phyloP scores from a whole-genome alignment of 2,113 vertebrate genomes.

The Aphelocoma coerulescens region DNA sequence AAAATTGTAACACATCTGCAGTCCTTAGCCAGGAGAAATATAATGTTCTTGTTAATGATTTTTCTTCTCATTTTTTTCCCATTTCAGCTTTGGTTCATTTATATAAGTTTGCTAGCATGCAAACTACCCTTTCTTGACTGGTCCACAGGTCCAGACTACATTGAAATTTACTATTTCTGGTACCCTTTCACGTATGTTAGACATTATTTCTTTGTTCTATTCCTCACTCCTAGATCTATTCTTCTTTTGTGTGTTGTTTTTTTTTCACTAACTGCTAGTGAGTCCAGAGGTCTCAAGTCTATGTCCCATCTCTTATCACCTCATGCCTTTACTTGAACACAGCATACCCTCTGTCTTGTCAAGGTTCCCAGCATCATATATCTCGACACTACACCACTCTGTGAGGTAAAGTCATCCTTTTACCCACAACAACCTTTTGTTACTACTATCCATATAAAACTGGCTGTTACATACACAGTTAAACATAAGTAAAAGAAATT shows the following conservation, averaged over 20 bases:
- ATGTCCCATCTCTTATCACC: too few relatives aligned
- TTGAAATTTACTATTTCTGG: background rate
- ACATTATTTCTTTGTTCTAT: background rate
- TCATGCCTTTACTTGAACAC: background rate
- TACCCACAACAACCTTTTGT: background rate
- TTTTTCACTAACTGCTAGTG: background rate
- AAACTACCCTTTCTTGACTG: background rate
- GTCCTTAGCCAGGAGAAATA: background rate
- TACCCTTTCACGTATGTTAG: background rate
- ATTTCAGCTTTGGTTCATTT: background rate
- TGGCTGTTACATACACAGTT: background rate
- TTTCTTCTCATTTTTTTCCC: fast-evolving
- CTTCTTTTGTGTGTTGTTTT: background rate
- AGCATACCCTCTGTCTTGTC: background rate
- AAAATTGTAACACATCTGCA: background rate
- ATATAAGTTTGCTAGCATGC: background rate
- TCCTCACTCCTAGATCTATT: background rate
- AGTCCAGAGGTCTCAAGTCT: background rate
- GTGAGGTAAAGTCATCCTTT: background rate
- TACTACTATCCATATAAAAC: background rate
- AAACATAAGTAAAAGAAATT: background rate
- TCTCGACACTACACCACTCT: background rate
- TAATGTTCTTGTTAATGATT: background rate
- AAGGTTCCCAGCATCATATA: background rate
- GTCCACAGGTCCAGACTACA: background rate